Evolutionary conservation across 2,888 invertebrate species (phyloP), one percentile per base, ranked within the genome.

Genomic region (Mimumesa dahlbomi): DNA sequence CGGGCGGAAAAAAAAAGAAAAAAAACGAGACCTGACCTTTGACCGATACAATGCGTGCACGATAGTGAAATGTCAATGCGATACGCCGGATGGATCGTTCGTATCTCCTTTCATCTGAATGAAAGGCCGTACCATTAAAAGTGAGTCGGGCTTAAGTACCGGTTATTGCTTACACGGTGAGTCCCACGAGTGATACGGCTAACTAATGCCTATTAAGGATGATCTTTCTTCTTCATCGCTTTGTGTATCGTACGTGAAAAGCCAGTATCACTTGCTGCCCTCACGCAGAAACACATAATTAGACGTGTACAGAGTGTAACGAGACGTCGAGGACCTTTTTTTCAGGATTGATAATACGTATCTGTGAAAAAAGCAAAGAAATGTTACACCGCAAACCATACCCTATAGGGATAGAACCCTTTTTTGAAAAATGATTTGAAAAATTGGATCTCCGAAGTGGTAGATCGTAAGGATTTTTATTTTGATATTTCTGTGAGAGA

Each of bases 31-130:
- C 4, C 31, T 31, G n/a, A 46, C n/a, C 25, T 21, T 5, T 19
- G 21, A 25, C 6, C 14, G 16, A 16, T 14, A 29, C 18, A 21
- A 21, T 19, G 45, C 6, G 25, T 7, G 25, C 25, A 7, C 25
- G 25, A 25, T 7, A n/a, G 3, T 25, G 25, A 25, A 25, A 25
- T 25, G 25, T 25, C 25, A 25, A 7, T 7, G 25, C 40, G 31
- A 68, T 29, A 46, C 42, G 42, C 40, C 53, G 65, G 59, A 59
- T 56, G 59, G 48, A 57, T 61, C 45, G 59, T 13, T 42, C 50
- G 52, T 65, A 52, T 65, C 46, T 66, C 66, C 66, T 72, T 73
- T 73, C 72, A 73, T 73, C 50, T 31, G 72, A 36, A 72, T 72
- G 72, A 73, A 73, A 73, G 66, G 61, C 59, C 36, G 31, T 52